Base-by-base conservation (phyloP, 2,113 vertebrate species). In the Strigops habroptila region DNA sequence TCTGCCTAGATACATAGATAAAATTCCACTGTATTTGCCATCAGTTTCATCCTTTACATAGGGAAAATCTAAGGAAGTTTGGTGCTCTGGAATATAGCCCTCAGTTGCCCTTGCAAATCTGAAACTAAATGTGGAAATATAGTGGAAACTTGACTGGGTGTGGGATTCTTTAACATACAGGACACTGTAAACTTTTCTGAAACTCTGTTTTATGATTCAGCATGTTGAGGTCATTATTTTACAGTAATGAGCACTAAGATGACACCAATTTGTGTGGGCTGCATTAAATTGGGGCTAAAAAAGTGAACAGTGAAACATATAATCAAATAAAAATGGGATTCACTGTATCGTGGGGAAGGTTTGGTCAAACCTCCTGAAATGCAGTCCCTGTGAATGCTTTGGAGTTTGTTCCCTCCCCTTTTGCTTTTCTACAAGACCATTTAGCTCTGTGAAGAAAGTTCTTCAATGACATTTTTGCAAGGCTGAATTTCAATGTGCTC, bases 221-320 rank as follows among this genome's bases (percentile, higher is more conserved):
- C 77, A 82, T 67, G 28, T 67, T 88, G 95, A 92, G 80, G 91
- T 91, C 88, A 78, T 52, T 95, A 85, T 92, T 90, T 96, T 87
- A 91, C 74, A 28, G 62, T 93, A 93, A 90, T 76, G 87, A 95
- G 35, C 1, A 10, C 39, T 64, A 74, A 81, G 83, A 82, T 81
- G 69, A 76, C 78, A 96, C 52, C 46, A 90, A 31, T 85, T 91
- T 95, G 28, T 13, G 18, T 87, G 77, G 93, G 48, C 51, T 93
- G 67, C 52, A 44, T 93, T 80, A 85, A 77, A 95, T 80, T 41
- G 93, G 39, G 41, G 5, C 53, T 62, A 30, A 68, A 95, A 89
- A 88, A 74, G 21, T 48, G 53, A 89, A 49, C 31, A 52, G 35
- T n/a, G 51, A 57, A 64, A 57, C 30, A 64, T 89, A 69, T 85